phyloP scores from a whole-genome alignment of 2,888 invertebrate genomes.

The Pediacus dermestoides region DNA sequence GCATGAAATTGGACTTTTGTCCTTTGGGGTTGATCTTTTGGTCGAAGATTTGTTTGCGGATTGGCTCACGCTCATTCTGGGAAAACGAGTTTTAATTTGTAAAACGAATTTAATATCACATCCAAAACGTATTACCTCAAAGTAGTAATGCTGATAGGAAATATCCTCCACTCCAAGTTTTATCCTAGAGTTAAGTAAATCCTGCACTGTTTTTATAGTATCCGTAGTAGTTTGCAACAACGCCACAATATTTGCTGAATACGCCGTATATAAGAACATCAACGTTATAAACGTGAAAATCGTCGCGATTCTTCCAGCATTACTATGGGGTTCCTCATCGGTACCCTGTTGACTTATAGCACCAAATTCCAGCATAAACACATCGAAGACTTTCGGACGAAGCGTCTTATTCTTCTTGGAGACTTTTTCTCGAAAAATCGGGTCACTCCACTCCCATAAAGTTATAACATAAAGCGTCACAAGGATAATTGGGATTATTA shows the following conservation, averaged over 20 bases:
- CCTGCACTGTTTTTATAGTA: conserved; percentile 54
- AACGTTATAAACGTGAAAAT: conserved; percentile 43
- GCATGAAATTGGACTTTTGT: conserved; percentile 53
- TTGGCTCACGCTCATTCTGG: conserved; percentile 60
- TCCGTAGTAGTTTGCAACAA: conserved; percentile 61
- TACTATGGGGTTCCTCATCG: conserved; percentile 47
- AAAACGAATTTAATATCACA: not conserved
- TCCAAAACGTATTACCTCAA: conserved; percentile 52
- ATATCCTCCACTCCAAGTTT: conserved; percentile 58
- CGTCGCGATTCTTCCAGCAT: conserved; percentile 49
- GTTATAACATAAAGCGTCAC: conserved; percentile 35
- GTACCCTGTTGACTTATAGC: conserved; percentile 53
- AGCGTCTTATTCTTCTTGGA: conserved; percentile 16
- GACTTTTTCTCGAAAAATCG: not conserved
- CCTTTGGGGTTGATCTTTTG: conserved; percentile 60
- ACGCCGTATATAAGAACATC: conserved; percentile 62
- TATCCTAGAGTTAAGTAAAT: conserved; percentile 58
- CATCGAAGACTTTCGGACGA: conserved; percentile 34
- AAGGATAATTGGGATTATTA: conserved; percentile 46
- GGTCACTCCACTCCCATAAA: conserved; percentile 39
- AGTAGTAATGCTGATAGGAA: conserved; percentile 56
- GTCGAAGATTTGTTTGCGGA: conserved; percentile 59
- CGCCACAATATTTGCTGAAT: conserved; percentile 66
- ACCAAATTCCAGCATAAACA: conserved; percentile 48
- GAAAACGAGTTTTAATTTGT: conserved; percentile 8